Evolutionary conservation across 2,797 vertebrate genomes (phyloP).

Genomic region (Onychomys torridus): DNA sequence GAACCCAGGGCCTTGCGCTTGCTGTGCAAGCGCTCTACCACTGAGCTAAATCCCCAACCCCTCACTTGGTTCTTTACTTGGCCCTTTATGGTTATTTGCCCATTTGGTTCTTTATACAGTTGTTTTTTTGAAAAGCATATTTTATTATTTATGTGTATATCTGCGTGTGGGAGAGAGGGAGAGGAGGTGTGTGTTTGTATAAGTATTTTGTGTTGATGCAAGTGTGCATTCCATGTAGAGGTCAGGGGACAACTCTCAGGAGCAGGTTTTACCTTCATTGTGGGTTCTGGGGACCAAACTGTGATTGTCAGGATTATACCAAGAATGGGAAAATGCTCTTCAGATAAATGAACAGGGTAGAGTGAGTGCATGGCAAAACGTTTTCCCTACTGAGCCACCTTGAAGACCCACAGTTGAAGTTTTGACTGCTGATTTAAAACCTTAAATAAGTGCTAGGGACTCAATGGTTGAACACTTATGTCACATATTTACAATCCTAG

Average conservation of each 20-base stretch:
- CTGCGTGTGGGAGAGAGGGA: not conserved
- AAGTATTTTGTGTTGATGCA: not conserved
- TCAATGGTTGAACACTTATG: not conserved
- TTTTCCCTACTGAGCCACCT: not conserved
- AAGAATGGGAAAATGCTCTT: not conserved
- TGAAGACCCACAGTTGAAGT: not conserved
- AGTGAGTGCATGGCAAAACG: not conserved
- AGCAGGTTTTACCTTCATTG: not conserved
- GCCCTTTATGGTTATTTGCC: not conserved
- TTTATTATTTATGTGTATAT: not conserved
- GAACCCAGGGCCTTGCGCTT: too few relatives aligned
- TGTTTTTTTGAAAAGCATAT: constrained; percentile 3
- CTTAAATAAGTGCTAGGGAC: not conserved
- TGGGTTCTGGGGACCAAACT: not conserved
- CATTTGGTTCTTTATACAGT: not conserved
- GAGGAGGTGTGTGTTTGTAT: not conserved
- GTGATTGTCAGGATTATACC: not conserved
- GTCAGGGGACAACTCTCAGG: not conserved
- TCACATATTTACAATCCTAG: not conserved
- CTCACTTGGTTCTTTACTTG: not conserved
- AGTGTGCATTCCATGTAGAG: too few relatives aligned
- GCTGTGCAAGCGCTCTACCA: too few relatives aligned
- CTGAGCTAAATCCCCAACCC: too few relatives aligned
- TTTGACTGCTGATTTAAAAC: constrained; percentile 37
- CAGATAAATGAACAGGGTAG: not conserved